Evolutionary conservation across 2,888 invertebrate species (phyloP), one percentile per base, ranked within the genome.

Genomic region (Pheosia gnoma): DNA sequence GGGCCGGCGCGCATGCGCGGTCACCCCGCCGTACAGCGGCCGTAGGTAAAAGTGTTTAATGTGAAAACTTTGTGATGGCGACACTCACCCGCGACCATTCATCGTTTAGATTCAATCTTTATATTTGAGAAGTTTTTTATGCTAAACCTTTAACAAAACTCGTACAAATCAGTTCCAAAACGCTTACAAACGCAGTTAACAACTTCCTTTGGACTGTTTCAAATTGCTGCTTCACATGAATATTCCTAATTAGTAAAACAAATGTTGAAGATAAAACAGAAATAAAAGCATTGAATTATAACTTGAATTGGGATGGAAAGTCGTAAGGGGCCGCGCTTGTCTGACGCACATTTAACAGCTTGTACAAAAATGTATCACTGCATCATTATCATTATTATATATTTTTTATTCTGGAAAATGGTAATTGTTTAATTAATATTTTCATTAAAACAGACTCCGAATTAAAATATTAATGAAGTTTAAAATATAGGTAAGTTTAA

Each of bases 11-110:
- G 86, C 85, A 85, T 83, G 86, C 85, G 85, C 72, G 62, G 62
- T 68, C 67, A 62, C 60, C 63, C 72, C 57, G 10, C 70, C 71
- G 74, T 76, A 75, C 75, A 67, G 71, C 71, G 77, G 69, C 75
- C 73, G 77, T 75, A 78, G 80, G 79, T 78, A 81, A 80, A 80
- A 83, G 84, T 87, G 84, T 78, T 83, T 79, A 82, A 86, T 86
- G 86, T 85, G 85, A 80, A 86, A 87, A 87, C 78, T 87, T 87
- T 80, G 79, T 80, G 82, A 78, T 74, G 76, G 75, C 80, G 74
- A 79, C 82, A 81, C 78, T 81, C 80, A 78, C 77, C 81, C 73
- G 78, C 74, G 68, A 67, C 69, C 76, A 78, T 79, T 78, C 72
- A 67, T 64, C 76, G 79, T 77, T 81, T 71, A 76, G 75, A 81